phyloP scores from a whole-genome alignment of 2,888 invertebrate species.

The Lycocerus yunnanus region DNA sequence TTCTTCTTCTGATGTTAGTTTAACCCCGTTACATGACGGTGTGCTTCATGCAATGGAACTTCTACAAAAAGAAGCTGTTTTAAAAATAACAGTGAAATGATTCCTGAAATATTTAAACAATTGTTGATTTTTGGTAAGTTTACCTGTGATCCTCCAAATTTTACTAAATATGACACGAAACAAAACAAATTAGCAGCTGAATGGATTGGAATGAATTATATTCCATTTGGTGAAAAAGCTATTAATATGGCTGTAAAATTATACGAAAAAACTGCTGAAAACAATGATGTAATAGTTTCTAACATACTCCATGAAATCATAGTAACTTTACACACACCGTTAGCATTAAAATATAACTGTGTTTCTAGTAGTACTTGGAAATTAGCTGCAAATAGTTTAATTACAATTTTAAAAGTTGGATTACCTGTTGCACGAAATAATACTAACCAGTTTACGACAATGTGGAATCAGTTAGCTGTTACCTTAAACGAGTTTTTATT shows the following conservation, averaged over 20 bases:
- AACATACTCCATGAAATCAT: constrained; percentile 70
- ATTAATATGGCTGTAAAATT: constrained; percentile 74
- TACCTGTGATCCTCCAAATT: constrained; percentile 69
- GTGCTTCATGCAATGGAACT: constrained; percentile 85
- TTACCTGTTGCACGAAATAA: constrained; percentile 83
- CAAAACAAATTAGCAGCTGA: constrained; percentile 61
- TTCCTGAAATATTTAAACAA: constrained; percentile 70
- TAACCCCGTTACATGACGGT: constrained; percentile 84
- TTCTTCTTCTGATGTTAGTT: constrained; percentile 71
- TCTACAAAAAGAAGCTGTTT: constrained; percentile 76
- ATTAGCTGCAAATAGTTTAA: constrained; percentile 75
- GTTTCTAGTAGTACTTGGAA: constrained; percentile 83
- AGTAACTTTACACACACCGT: constrained; percentile 71
- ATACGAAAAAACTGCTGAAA: constrained; percentile 74
- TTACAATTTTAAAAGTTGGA: constrained; percentile 80
- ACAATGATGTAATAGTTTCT: constrained; percentile 71
- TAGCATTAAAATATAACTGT: constrained; percentile 81
- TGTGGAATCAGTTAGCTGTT: constrained; percentile 87
- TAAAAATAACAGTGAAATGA: constrained; percentile 62
- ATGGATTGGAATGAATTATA: constrained; percentile 80
- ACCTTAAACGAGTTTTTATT: constrained; percentile 93
- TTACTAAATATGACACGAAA: constrained; percentile 62
- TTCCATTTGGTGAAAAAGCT: constrained; percentile 84
- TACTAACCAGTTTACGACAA: constrained; percentile 72
- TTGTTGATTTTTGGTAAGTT: constrained; percentile 70